Evolutionary conservation across 2,797 vertebrate species (phyloP), one percentile per base, ranked within the genome.

Genomic region (Lates japonicus): DNA sequence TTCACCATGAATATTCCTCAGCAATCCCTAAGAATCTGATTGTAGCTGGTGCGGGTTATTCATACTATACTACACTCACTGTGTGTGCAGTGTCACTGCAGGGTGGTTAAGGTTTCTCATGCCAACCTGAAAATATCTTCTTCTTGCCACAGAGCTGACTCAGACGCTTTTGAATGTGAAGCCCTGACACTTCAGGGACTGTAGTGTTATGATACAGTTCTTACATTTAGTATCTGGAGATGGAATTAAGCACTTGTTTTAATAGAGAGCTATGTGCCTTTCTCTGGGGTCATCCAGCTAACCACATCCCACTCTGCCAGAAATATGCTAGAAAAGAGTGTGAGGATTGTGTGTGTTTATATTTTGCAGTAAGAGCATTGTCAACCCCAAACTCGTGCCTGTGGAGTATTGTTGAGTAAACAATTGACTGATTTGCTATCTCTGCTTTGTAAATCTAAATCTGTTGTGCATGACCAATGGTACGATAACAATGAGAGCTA

Each of bases 381-480:
- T 59, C 62, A 68, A 76, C n/a, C n/a, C n/a, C n/a, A n/a, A 65
- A 66, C 41, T 20, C 10, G 6, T 51, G 52, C 10, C 20, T 68
- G 55, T 39, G 81, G 76, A 83, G 88, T 76, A 67, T 33, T 65
- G 29, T 10, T 61, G 16, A 69, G 68, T 46, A 4, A 74, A 82
- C 31, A 55, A 70, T 10, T 37, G 35, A 51, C 37, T 66, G 35
- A 82, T 87, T 87, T 85, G 80, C 75, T 82, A 76, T 84, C 51
- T 68, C 42, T 25, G 25, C 59, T 78, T 22, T 85, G 77, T 52
- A 74, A 80, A 82, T 83, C 81, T 85, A 81, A 92, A 92, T 84
- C 83, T 88, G 74, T 72, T 79, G 60, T 83, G 88, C 76, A 80
- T 91, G 91, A 90, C 86, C 83, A 76, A 81, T 78, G 76, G 66